Evolutionary conservation across 2,113 vertebrate species (phyloP).

Genomic region (Daboia siamensis): DNA sequence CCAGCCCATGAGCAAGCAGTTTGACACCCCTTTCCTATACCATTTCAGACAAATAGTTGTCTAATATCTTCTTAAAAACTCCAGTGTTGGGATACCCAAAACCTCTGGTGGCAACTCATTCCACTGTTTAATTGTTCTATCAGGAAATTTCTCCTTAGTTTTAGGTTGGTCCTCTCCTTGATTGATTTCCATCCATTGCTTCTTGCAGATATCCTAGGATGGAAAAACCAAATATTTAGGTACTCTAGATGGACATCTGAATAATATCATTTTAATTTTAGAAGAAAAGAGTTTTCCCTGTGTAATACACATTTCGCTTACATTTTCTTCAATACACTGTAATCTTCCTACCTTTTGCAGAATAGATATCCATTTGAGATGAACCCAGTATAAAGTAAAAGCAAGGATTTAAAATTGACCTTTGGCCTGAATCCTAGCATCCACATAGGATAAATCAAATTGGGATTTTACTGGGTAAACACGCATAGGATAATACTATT

Average conservation of each 20-base stretch:
- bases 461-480: background rate
- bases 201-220: background rate
- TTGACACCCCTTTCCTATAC: background rate
- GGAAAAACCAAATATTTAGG: background rate
- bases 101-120: background rate
- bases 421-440: background rate
- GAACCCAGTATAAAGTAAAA: slow-evolving; percentile 17
- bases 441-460: background rate
- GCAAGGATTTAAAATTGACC: slow-evolving; percentile 15
- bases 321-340: background rate
- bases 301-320: background rate
- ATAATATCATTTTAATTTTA: background rate
- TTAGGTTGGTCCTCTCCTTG: background rate
- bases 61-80: background rate
- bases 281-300: background rate
- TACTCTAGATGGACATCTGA: background rate
- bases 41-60: background rate
- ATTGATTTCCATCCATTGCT: background rate
- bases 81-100: background rate
- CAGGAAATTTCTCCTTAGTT: background rate
- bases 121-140: background rate
- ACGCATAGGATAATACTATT: too few species aligned
- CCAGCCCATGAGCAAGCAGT: too few species aligned
- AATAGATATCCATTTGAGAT: slow-evolving; percentile 27
- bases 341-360: background rate